Percentiles rank a stretch among this genome's conserved stretches.
Conservation (phyloP, 2,888 invertebrate genomes). For the Ellobium chinense region DNA sequence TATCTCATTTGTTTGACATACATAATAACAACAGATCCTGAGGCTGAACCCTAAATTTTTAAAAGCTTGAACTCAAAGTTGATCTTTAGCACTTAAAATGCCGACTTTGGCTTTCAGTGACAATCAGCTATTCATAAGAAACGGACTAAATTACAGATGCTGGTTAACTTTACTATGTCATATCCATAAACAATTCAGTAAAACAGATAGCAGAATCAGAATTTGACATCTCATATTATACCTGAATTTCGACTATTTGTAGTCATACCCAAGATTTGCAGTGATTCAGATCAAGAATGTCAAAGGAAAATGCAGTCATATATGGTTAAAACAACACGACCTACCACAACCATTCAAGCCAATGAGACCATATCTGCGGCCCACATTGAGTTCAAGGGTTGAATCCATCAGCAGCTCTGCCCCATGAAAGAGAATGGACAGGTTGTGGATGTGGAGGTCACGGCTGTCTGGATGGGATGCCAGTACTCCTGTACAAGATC, state of each 20-base stretch:
- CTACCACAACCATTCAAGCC: conserved; percentile 98
- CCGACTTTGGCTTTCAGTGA: too few species aligned
- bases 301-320: not conserved
- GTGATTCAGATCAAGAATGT: not conserved
- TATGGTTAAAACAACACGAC: conserved; percentile 61
- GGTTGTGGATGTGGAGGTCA: conserved; percentile 96
- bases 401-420: conserved; percentile 97
- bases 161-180: too few species aligned
- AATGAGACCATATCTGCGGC: conserved; percentile 96
- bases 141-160: too few species aligned
- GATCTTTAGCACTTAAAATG: too few species aligned
- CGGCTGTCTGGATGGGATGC: conserved; percentile 97
- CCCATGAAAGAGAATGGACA: conserved; percentile 99
- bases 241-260: too few species aligned
- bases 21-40: too few species aligned
- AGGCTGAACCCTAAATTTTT: too few species aligned
- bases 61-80: too few species aligned
- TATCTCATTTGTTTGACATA: too few species aligned
- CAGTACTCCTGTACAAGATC: conserved; percentile 89
- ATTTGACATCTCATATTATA: not conserved
- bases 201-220: too few species aligned
- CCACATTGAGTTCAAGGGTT: conserved; percentile 97
- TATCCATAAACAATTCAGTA: too few species aligned
- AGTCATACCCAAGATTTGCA: not conserved
- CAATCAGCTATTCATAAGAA: too few species aligned